Evolutionary conservation across 2,888 invertebrate species (phyloP).

Genomic region (Tromatobia lineatoria): DNA sequence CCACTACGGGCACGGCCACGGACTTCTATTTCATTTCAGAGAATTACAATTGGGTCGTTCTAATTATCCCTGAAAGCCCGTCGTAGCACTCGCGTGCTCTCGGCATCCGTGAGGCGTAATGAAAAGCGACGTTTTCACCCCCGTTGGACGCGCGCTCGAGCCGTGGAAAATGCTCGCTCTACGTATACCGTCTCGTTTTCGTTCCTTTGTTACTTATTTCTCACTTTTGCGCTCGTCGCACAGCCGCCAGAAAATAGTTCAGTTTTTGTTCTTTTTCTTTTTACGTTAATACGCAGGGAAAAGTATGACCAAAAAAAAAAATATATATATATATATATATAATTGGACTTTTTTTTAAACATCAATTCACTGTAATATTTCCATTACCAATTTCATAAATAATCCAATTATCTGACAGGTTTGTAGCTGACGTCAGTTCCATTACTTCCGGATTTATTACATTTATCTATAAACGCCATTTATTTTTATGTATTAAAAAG

Average conservation of each 20-base stretch:
- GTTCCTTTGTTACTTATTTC: conserved; percentile 1
- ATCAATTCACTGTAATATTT: too few species aligned
- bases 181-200: conserved; percentile 9
- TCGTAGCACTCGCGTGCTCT: conserved; percentile 53
- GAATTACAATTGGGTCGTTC: conserved; percentile 73
- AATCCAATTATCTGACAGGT: too few species aligned
- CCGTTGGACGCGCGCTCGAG: conserved; percentile 22
- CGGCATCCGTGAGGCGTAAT: conserved; percentile 59
- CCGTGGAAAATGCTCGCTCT: conserved; percentile 22
- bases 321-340: not conserved
- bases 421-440: too few species aligned
- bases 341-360: not conserved
- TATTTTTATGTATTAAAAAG: too few species aligned
- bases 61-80: conserved; percentile 75
- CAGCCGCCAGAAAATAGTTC: not conserved
- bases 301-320: not conserved
- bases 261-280: conserved; percentile 1
- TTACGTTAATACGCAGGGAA: not conserved
- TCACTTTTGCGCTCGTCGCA: not conserved
- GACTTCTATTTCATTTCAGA: conserved; percentile 70
- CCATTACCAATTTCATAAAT: too few species aligned
- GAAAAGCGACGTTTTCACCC: conserved; percentile 68
- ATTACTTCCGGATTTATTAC: too few species aligned
- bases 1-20: conserved; percentile 1
- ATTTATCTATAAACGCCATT: too few species aligned